phyloP scores from a whole-genome alignment of 2,113 vertebrate species.

The Morone chrysops region DNA sequence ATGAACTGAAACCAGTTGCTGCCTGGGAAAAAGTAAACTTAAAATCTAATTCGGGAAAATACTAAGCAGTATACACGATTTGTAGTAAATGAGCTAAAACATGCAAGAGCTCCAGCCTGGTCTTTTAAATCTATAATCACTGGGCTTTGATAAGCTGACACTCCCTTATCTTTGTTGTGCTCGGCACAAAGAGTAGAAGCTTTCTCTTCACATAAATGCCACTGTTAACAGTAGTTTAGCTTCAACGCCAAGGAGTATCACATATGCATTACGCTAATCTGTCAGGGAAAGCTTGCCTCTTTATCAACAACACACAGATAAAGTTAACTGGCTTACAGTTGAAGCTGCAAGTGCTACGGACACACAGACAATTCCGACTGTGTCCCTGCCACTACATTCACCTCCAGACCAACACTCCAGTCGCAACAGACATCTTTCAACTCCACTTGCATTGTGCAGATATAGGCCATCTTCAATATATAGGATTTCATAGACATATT shows the following conservation, averaged over 20 bases:
- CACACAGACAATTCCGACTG: neutral
- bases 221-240: conserved; percentile 5
- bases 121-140: neutral
- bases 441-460: conserved; percentile 64
- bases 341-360: conserved; percentile 42
- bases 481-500: conserved; percentile 57
- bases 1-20: neutral
- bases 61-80: neutral
- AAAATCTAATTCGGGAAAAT: conserved; percentile 13
- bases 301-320: conserved; percentile 30
- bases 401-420: conserved; percentile 33
- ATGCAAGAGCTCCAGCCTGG: conserved; percentile 14
- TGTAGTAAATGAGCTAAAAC: conserved; percentile 12
- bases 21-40: neutral
- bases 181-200: conserved; percentile 55
- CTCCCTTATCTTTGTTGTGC: conserved; percentile 39
- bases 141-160: neutral
- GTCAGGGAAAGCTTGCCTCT: conserved; percentile 8
- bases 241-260: neutral
- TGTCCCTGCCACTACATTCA: conserved; percentile 48
- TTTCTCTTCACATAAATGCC: neutral
- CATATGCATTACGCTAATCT: neutral
- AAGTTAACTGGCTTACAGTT: conserved; percentile 20
- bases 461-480: conserved; percentile 55
- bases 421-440: conserved; percentile 29